A percentile compares a stretch with the other conserved stretches of the same genome.
Conservation (phyloP, 53 echinoderm and acorn worm genomes). For the Echinometra lucunter region DNA sequence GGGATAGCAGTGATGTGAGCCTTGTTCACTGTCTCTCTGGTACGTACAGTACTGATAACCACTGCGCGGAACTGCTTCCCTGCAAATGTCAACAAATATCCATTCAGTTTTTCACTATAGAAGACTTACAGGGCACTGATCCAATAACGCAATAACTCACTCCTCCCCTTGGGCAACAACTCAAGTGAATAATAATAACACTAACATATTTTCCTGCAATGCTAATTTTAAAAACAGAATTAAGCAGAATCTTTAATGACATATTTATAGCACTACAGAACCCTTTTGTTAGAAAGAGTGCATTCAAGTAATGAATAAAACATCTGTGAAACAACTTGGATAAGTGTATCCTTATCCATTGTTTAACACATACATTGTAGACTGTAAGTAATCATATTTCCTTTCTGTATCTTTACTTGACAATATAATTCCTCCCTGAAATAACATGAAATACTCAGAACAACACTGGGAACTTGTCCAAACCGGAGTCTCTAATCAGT, state of each 20-base stretch:
- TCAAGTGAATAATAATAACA: background rate
- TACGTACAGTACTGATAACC: conserved; percentile 94
- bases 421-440: too few relatives aligned
- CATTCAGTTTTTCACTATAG: background rate
- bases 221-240: background rate
- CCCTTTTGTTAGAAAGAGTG: background rate
- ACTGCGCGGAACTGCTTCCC: conserved; percentile 96
- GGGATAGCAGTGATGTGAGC: conserved; percentile 80
- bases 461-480: too few relatives aligned
- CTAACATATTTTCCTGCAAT: too few relatives aligned
- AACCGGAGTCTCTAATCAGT: too few relatives aligned
- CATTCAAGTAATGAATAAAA: too few relatives aligned
- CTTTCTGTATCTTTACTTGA: too few relatives aligned
- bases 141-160: background rate
- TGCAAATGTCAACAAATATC: conserved; percentile 62
- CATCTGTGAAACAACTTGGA: too few relatives aligned
- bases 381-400: too few relatives aligned
- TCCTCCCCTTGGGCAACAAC: background rate
- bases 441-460: too few relatives aligned
- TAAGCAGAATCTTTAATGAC: background rate
- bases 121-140: background rate
- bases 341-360: too few relatives aligned
- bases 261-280: background rate
- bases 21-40: conserved; percentile 79
- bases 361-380: too few relatives aligned